These are phyloP conservation scores for Ceyx cyanopectus DNA, from an alignment of 2,113 vertebrate species.

Conservation along the genomic window DNA sequence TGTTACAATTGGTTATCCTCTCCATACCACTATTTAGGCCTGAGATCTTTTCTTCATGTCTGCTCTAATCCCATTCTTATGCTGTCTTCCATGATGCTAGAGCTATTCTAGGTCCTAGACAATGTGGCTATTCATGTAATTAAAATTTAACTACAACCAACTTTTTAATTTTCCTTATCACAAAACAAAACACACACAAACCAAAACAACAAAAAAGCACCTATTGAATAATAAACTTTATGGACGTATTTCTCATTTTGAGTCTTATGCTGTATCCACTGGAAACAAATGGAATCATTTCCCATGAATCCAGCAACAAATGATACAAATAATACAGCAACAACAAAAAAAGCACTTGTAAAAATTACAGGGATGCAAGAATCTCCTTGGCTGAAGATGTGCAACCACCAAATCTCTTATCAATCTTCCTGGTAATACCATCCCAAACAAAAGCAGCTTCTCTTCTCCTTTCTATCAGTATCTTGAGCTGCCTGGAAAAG, in stretches of 20 bases:
- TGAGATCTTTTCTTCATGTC: background rate
- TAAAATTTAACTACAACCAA: conserved; percentile 3
- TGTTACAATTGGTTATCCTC: background rate
- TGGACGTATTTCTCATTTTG: background rate
- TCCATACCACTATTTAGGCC: background rate
- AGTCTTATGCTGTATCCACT: background rate
- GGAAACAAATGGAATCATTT: background rate
- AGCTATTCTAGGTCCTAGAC: background rate
- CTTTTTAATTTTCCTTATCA: background rate
- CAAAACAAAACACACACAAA: background rate
- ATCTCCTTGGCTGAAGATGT: background rate
- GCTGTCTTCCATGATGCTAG: background rate
- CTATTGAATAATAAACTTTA: background rate
- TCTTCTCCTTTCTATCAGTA: background rate
- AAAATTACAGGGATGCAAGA: background rate
- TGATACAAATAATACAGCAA: background rate
- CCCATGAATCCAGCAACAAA: background rate
- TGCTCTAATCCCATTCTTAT: conserved; percentile 36
- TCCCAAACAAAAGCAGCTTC: background rate
- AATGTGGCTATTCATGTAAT: background rate
- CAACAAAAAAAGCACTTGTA: background rate
- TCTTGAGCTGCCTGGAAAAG: background rate
- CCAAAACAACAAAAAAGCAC: no score
- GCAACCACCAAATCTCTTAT: background rate
- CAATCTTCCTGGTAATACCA: background rate